These are phyloP conservation scores for Rhodinocichla rosea DNA, from an alignment of 2,113 vertebrate species.

Conservation along the genomic window DNA sequence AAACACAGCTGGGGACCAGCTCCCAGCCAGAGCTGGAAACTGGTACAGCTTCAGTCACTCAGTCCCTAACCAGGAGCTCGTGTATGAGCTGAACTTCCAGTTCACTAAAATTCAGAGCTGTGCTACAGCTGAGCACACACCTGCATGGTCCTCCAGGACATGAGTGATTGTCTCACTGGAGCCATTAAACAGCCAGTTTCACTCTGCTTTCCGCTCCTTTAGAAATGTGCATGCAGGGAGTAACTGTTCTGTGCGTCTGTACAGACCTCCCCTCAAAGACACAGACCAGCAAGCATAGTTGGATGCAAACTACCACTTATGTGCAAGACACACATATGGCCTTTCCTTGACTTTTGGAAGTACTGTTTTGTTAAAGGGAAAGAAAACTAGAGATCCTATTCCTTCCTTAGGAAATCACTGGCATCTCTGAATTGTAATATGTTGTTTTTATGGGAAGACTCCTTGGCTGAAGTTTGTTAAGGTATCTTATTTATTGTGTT, in stretches of 20 bases:
- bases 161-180: background rate
- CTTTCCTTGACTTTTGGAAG: background rate
- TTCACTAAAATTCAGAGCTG: background rate
- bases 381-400: background rate
- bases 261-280: fast-evolving
- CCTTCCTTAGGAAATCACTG: background rate
- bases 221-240: background rate
- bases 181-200: background rate
- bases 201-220: background rate
- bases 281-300: background rate
- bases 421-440: background rate
- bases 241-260: background rate
- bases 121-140: background rate
- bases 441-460: background rate
- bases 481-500: background rate
- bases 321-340: background rate
- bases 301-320: background rate
- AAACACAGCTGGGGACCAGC: background rate
- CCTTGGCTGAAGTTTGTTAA: background rate
- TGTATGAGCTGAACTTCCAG: background rate
- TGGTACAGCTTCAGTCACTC: background rate
- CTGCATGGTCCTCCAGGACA: background rate
- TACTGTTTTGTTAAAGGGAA: background rate
- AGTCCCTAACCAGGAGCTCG: background rate
- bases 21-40: background rate